Evolutionary conservation across 2,113 vertebrate genomes (phyloP).

Genomic region (Cyanoramphus novaezelandiae): DNA sequence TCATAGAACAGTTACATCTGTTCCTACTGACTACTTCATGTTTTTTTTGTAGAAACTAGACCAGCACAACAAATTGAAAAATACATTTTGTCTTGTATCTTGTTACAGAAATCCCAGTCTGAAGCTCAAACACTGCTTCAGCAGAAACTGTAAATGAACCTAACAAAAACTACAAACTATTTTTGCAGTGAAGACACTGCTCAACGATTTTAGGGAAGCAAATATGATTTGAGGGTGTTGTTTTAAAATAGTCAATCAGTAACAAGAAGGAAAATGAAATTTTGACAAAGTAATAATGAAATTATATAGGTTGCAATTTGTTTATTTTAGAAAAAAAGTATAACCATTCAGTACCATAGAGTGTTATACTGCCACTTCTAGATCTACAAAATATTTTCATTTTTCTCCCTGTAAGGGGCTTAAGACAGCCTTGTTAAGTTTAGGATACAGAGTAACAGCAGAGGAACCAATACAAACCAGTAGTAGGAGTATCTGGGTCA

Average conservation of each 20-base stretch:
- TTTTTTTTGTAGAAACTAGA: background rate
- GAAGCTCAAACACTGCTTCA: background rate
- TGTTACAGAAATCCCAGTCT: background rate
- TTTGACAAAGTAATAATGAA: background rate
- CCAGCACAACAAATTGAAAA: background rate
- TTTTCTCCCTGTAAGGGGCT: background rate
- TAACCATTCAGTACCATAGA: background rate
- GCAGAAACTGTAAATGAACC: background rate
- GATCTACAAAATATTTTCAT: background rate
- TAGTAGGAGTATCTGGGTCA: background rate
- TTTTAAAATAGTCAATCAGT: background rate
- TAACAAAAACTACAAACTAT: rapidly evolving
- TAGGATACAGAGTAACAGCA: rapidly evolving
- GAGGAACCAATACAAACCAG: background rate
- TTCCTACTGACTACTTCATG: background rate
- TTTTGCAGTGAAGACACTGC: background rate
- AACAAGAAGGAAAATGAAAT: background rate
- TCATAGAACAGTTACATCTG: background rate
- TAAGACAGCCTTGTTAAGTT: background rate
- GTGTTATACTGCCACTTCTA: background rate
- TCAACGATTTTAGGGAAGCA: background rate
- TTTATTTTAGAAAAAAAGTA: background rate
- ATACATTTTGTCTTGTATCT: background rate
- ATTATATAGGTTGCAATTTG: background rate
- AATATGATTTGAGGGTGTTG: background rate